These are phyloP conservation scores for Picathartes gymnocephalus DNA, from an alignment of 2,113 vertebrate genomes.

Conservation along the genomic window DNA sequence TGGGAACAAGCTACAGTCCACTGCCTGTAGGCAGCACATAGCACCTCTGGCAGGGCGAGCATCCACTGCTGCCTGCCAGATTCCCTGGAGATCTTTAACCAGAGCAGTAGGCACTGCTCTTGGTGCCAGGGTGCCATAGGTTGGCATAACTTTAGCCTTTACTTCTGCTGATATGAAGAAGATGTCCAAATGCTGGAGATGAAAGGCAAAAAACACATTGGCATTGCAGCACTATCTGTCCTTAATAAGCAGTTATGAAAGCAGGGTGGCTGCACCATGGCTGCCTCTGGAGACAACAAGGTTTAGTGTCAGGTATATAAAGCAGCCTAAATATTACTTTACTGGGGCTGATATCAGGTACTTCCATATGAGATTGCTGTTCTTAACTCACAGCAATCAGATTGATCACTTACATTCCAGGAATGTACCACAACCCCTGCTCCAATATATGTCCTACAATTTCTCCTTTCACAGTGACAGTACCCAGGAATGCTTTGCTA, in stretches of 20 bases:
- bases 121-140: neutral
- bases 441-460: neutral
- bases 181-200: neutral
- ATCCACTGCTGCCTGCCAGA: neutral
- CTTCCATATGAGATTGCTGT: neutral
- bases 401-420: neutral
- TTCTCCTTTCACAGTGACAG: neutral
- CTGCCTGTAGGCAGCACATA: neutral
- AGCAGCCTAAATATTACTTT: neutral
- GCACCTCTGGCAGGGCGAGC: neutral
- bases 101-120: neutral
- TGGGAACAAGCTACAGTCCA: neutral
- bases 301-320: neutral
- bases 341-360: neutral
- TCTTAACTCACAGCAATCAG: neutral
- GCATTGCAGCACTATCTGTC: neutral
- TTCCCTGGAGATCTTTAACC: neutral
- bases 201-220: neutral
- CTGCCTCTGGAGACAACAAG: neutral
- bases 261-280: neutral
- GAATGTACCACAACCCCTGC: neutral
- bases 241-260: neutral
- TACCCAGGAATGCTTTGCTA: neutral
- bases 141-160: neutral
- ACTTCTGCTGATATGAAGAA: neutral